phyloP scores from a whole-genome alignment of 92 coral and sea anemone genomes.

The Heliopora coerulea region DNA sequence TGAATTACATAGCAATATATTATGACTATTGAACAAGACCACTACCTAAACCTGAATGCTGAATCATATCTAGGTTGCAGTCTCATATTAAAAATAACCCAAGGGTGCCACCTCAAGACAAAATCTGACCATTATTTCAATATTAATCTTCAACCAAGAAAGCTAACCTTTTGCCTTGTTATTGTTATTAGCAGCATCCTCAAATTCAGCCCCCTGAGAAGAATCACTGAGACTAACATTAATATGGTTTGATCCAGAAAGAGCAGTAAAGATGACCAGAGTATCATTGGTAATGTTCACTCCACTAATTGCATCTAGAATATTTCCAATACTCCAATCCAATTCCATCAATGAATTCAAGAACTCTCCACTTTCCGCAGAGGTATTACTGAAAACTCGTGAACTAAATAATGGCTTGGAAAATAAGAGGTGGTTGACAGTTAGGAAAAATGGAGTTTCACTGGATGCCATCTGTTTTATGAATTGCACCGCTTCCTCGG shows the following conservation, averaged over 20 bases:
- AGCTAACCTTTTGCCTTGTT: neutral
- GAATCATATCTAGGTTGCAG: no score
- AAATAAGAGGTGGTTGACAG: slow-evolving; percentile 66
- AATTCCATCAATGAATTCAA: slow-evolving; percentile 67
- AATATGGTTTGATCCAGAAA: slow-evolving; percentile 58
- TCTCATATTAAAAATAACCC: no score
- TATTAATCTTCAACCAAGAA: no score
- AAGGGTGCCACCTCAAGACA: no score
- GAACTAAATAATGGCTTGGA: slow-evolving; percentile 72
- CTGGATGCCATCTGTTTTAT: slow-evolving; percentile 49
- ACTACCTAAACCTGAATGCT: no score
- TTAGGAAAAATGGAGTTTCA: slow-evolving; percentile 67
- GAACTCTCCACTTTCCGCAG: slow-evolving; percentile 35
- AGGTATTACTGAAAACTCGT: slow-evolving; percentile 49
- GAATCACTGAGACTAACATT: neutral
- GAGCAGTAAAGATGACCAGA: slow-evolving; percentile 66
- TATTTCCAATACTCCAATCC: slow-evolving; percentile 93
- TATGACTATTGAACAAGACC: no score
- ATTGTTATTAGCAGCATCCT: neutral
- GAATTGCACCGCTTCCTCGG: slow-evolving; percentile 71
- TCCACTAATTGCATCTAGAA: slow-evolving; percentile 49
- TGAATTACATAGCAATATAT: no score
- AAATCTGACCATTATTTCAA: no score
- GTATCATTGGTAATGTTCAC: slow-evolving; percentile 55
- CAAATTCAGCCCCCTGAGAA: neutral